Base-by-base conservation (phyloP, 2,797 vertebrate species). In the Nothura maculosa region DNA sequence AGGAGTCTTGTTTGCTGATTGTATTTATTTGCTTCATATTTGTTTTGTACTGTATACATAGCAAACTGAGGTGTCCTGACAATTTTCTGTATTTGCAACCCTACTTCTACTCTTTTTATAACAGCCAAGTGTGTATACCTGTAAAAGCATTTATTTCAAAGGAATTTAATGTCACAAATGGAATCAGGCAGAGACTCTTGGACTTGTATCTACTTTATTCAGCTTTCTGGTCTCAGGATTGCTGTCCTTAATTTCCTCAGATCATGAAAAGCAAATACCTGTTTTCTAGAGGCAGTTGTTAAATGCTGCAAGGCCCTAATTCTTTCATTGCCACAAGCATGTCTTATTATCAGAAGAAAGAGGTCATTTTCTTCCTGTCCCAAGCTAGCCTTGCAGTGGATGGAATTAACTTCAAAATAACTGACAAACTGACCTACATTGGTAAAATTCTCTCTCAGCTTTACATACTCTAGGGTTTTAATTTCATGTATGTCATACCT, bases 91-190 rank as follows among this genome's bases (percentile, higher is more conserved):
- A 73, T 62, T 70, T 79, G 66, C 25, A 76, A 50, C 47, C 38
- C 60, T 73, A 28, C 48, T 48, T 40, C 67, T 52, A 52, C 70
- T 30, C 32, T 61, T 81, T 72, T 69, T 22, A 12, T 79, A 69
- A 61, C 34, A 84, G 81, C 22, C 60, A 77, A n/a, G 34, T 40
- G 45, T 45, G 6, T n/a, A 15, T 43, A 83, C 79, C 40, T 60
- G 69, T 85, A 88, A 81, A 82, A 48, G 15, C 55, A 81, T 86
- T 89, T 88, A 69, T 90, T 91, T 63, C 47, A 55, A 58, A 50
- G 42, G 45, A 45, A 57, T 74, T 79, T 21, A 4, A 28, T 57
- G 70, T 81, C 67, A 80, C 45, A 57, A 58, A 36, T 10, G 18
- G 60, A 94, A 84, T 70, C 74, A 55, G 67, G 72, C 45, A 81